Base-by-base conservation (phyloP, 2,888 invertebrate genomes). In the Macrosiphum euphorbiae region DNA sequence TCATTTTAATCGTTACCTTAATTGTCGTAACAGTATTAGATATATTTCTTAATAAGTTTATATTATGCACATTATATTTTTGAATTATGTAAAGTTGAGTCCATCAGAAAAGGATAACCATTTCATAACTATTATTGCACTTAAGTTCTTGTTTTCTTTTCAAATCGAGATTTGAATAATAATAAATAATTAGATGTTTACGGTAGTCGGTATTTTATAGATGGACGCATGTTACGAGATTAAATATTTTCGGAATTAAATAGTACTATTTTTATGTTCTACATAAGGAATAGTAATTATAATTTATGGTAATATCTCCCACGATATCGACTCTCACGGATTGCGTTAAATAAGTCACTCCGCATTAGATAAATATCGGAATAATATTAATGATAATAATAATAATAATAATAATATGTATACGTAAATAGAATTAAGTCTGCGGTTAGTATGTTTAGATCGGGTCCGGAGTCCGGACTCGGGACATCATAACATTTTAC, bases 351-450 rank as follows among this genome's bases (percentile, higher is more conserved):
- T 78, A 78, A 78, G 78, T 35, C 35, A 78, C 78, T 78, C 35
- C 78, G 16, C 7, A 16, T 78, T 35, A 35, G 1, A 78, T 35
- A 78, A 35, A 35, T 8, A 78, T 78, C 7, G 78, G 35, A 35
- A 35, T 35, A 13, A 67, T 67, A 58, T 1, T 52, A n/a, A 67
- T 28, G 10, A 61, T 28, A 61, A 61, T 67, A n/a, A 67, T 67
- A 67, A 61, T 28, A 61, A 61, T 67, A n/a, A 67, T 67, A 67
- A n/a, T n/a, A 78, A 78, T 78, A 78, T 78, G 67, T 78, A 78
- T 78, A 35, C 20, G 78, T 78, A 20, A 78, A 35, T 35, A 35
- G 35, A 7, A 78, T 35, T 2, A 78, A 35, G 78, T 78, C 78
- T 35, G 35, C 35, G 35, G 78, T 35, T 35, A 35, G 78, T 78